Evolutionary conservation across 2,888 invertebrate genomes (phyloP), one percentile per base, ranked within the genome.

Genomic region (Stenchaetothrips biformis): DNA sequence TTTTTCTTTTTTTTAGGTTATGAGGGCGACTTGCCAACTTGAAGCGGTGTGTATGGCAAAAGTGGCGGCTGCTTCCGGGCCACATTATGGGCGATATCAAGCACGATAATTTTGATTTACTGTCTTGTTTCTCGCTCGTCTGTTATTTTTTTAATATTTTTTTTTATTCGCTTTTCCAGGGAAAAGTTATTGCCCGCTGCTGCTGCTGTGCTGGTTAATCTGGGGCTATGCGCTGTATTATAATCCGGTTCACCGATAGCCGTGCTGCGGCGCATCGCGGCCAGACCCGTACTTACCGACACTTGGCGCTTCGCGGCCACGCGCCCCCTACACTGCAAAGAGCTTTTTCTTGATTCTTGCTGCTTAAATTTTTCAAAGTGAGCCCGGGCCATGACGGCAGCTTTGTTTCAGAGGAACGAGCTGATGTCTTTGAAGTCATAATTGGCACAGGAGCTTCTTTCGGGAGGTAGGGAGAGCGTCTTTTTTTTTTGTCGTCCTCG

Each of bases 261-360:
- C 25, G 37, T 4, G 67, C 67, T 25, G 67, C 2, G 53, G 16
- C 53, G 53, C 59, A 13, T 8, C 13, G 53, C 53, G 9, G 53
- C 53, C 67, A 74, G 67, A 9, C 67, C 67, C 25, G 8, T 74
- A 67, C 67, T 67, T 67, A 67, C 67, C 67, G 67, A 67, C 67
- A 67, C 67, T 67, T 21, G 67, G n/a, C 21, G 67, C 37, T 7
- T 53, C 18, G 53, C 53, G 18, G 53, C 53, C 37, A 37, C 37
- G 37, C 37, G 37, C 37, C 37, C 37, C 37, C 37, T 37, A 37
- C 37, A 37, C 37, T 37, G 37, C 37, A 37, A 37, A 37, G 37
- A 37, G 37, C 37, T 1, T 37, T 1, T 37, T 37, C 2, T 37
- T 37, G 37, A 37, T 37, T 37, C n/a, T 37, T 37, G 37, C 37